A percentile compares a stretch with the other conserved stretches of the same genome.
These are phyloP conservation scores for Stegodyphus dumicola DNA, from an alignment of 1,140 invertebrate genomes.

Conservation along the genomic window DNA sequence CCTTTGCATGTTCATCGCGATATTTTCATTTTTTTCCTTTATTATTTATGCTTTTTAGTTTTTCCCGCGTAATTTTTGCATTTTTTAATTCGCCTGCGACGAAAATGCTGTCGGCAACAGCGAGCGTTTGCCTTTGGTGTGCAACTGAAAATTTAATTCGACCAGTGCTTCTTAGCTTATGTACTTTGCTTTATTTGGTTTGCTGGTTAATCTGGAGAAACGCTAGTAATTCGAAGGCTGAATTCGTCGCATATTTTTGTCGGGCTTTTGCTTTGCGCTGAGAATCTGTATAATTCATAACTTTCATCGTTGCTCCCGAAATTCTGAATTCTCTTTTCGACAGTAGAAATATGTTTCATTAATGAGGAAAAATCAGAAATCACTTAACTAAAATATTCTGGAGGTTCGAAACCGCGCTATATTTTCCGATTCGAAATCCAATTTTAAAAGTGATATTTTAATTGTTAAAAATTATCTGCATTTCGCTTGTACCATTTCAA, in stretches of 20 bases:
- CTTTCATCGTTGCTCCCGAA: too few species aligned
- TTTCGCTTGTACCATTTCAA: too few species aligned
- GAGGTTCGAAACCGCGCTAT: too few species aligned
- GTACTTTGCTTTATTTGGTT: slow-evolving; percentile 42
- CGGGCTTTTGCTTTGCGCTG: not conserved
- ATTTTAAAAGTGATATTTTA: too few species aligned
- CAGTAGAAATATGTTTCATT: too few species aligned
- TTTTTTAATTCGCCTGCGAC: slow-evolving; percentile 1
- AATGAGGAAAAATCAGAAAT: too few species aligned
- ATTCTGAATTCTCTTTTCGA: too few species aligned
- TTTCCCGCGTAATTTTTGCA: slow-evolving; percentile 27
- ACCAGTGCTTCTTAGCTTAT: slow-evolving; percentile 21
- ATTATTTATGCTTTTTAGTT: not conserved
- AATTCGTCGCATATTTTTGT: slow-evolving; percentile 14
- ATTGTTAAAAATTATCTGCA: too few species aligned
- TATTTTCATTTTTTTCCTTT: slow-evolving; percentile 11
- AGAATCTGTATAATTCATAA: slow-evolving; percentile 24
- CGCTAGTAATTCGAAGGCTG: slow-evolving; percentile 2
- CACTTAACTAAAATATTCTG: too few species aligned
- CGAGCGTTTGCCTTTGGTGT: slow-evolving; percentile 14
- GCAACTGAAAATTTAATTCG: slow-evolving; percentile 44
- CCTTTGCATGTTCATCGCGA: not conserved
- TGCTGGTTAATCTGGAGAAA: slow-evolving; percentile 23
- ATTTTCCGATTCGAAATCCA: too few species aligned
- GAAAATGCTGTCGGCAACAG: slow-evolving; percentile 26